A percentile compares a stretch with the other conserved stretches of the same genome.
phyloP scores from a whole-genome alignment of 2,113 vertebrate species.

The Puffinus mauretanicus region DNA sequence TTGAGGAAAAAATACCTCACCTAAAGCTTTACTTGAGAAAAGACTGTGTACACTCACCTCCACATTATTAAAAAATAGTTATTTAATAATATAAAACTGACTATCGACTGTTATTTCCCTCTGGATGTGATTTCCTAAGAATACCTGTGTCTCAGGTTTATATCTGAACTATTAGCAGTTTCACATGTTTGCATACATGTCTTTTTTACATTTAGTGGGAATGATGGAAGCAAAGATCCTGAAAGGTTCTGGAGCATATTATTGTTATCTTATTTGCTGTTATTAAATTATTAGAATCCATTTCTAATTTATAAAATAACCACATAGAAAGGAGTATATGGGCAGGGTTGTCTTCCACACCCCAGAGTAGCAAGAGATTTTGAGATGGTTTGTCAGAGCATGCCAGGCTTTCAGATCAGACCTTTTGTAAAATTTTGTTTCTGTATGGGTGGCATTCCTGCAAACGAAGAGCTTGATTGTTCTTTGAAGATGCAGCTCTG shows the following conservation, averaged over 20 bases:
- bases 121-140: not conserved
- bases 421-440: not conserved
- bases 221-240: not conserved
- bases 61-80: not conserved
- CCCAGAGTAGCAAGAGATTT: not conserved
- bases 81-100: not conserved
- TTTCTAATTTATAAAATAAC: not conserved
- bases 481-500: not conserved
- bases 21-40: not conserved
- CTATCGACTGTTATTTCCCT: not conserved
- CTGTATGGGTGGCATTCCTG: conserved; percentile 4
- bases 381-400: not conserved
- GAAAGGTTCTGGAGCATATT: not conserved
- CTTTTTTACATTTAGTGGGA: not conserved
- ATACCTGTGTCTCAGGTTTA: not conserved
- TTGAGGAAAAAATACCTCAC: not conserved
- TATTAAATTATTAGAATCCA: not conserved
- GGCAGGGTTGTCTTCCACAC: not conserved
- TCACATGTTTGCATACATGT: not conserved
- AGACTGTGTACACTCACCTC: not conserved
- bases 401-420: not conserved
- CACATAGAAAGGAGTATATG: not conserved
- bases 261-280: not conserved
- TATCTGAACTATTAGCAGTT: not conserved
- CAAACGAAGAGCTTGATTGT: not conserved